phyloP scores from a whole-genome alignment of 1,140 invertebrate species.

The Zaprionus africanus region DNA sequence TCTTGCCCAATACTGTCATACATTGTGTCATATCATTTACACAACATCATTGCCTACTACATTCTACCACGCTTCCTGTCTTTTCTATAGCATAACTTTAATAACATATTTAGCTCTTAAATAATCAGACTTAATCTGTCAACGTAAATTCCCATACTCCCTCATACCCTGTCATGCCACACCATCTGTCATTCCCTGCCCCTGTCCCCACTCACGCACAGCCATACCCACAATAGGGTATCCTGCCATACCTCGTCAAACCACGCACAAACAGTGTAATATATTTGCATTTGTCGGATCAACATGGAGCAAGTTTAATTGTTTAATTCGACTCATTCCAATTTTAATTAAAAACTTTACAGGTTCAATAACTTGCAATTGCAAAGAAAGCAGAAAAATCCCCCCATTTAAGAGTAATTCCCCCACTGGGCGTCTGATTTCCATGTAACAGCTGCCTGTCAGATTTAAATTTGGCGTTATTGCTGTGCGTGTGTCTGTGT shows the following conservation, averaged over 20 bases:
- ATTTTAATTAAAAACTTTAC: conserved; percentile 81
- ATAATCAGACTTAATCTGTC: no score
- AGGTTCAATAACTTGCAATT: conserved; percentile 74
- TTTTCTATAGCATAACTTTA: no score
- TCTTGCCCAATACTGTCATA: no score
- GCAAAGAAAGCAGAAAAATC: conserved; percentile 4
- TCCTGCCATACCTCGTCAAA: not conserved
- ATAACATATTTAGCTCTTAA: no score
- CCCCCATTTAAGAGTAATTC: conserved; percentile 43
- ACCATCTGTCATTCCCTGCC: not conserved
- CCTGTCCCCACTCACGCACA: not conserved
- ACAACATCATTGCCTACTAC: no score
- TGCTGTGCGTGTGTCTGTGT: conserved; percentile 18
- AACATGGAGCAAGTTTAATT: conserved; percentile 60
- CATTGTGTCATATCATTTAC: no score
- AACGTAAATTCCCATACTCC: no score
- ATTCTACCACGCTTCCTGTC: no score
- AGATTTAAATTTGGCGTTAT: conserved; percentile 34
- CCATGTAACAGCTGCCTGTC: conserved; percentile 73
- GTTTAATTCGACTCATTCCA: conserved; percentile 77
- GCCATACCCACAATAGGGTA: not conserved
- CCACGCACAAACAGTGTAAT: not conserved
- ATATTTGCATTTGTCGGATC: conserved; percentile 17
- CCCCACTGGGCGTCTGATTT: conserved; percentile 40
- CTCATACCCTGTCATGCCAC: not conserved